Percentiles rank a stretch among this genome's conserved stretches.
These are phyloP conservation scores for Anabas testudineus DNA, from an alignment of 2,797 vertebrate genomes.

Conservation along the genomic window DNA sequence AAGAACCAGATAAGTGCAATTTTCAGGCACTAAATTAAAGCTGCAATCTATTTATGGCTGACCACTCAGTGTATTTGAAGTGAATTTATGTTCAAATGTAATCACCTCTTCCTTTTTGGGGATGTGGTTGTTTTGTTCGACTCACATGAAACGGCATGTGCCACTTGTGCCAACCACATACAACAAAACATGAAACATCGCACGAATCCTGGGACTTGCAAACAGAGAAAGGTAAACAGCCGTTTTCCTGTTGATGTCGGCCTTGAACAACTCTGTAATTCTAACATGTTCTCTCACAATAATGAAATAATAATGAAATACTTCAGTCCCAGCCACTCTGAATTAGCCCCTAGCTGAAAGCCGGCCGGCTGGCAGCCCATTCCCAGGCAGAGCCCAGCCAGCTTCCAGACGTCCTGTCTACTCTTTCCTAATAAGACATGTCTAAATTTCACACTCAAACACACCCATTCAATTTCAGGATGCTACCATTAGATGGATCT, in stretches of 20 bases:
- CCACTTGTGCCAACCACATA: no score
- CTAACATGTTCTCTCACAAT: no score
- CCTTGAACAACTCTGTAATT: no score
- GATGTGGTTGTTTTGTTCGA: no score
- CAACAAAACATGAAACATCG: no score
- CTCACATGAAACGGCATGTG: no score
- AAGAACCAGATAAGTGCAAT: not conserved
- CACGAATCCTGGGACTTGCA: no score
- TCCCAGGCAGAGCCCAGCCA: not conserved
- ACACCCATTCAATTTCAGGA: not conserved
- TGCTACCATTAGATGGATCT: not conserved
- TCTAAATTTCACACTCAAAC: not conserved
- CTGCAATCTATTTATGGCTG: not conserved
- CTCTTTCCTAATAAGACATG: not conserved
- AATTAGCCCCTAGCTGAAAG: not conserved
- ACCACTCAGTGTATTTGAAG: not conserved
- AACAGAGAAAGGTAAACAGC: no score
- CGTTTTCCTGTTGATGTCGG: no score
- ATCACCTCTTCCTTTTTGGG: not conserved
- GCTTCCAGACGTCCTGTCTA: not conserved
- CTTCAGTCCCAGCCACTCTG: not conserved
- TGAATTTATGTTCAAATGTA: not conserved
- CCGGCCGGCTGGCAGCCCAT: not conserved
- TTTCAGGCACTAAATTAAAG: constrained; percentile 3
- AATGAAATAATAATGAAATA: not conserved